Percentiles rank a stretch among this genome's conserved stretches.
Evolutionary conservation across 2,888 invertebrate species (phyloP).

Genomic region (Diadromus collaris): DNA sequence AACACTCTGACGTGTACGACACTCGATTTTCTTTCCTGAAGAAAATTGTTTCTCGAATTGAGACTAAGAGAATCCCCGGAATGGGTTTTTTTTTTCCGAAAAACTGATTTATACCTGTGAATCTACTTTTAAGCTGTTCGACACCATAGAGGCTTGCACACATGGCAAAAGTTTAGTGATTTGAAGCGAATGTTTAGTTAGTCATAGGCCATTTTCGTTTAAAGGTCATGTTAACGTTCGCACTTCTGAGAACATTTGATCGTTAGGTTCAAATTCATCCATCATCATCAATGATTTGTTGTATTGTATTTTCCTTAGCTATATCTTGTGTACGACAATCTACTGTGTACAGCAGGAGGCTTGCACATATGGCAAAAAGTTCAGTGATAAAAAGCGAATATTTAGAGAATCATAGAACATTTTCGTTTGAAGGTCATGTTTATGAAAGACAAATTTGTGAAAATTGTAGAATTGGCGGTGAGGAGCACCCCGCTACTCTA

Average conservation of each 20-base stretch:
- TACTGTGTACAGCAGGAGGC: too few relatives aligned
- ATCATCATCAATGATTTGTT: too few relatives aligned
- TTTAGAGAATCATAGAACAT: background rate
- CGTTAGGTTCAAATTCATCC: too few relatives aligned
- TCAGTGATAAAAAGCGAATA: background rate
- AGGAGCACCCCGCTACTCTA: background rate
- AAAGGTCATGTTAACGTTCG: background rate
- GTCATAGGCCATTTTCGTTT: background rate
- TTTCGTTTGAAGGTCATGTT: background rate
- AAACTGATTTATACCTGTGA: background rate
- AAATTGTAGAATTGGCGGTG: background rate
- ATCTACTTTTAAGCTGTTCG: background rate
- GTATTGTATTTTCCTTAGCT: too few relatives aligned
- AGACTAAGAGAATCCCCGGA: background rate
- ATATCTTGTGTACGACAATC: too few relatives aligned
- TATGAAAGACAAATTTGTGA: background rate
- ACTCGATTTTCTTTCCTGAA: constrained; percentile 12
- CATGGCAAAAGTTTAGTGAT: background rate
- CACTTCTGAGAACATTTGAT: too few relatives aligned
- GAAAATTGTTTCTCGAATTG: constrained; percentile 4
- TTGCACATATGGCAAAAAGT: too few relatives aligned
- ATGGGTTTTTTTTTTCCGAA: constrained; percentile 8
- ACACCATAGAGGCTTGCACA: too few relatives aligned
- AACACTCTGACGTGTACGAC: background rate
- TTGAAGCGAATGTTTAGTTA: background rate